Conservation (phyloP, 2,113 vertebrate species). For the Castor canadensis region DNA sequence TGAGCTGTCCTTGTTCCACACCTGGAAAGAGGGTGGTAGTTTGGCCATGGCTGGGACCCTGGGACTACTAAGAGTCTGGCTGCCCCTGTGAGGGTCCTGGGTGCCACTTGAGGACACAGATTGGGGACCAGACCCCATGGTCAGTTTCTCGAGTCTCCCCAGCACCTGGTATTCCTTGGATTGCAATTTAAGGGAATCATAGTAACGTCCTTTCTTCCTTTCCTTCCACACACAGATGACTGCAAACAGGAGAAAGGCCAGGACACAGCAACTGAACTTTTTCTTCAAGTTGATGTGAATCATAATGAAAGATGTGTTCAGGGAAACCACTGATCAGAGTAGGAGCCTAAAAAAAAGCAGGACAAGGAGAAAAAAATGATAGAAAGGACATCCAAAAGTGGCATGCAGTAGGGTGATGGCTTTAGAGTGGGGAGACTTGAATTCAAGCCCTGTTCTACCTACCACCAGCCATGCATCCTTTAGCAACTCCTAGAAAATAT, state of each 20-base stretch:
- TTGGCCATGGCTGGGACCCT: slow-evolving; percentile 35
- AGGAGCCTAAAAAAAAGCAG: slow-evolving; percentile 72
- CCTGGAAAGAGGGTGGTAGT: slow-evolving; percentile 61
- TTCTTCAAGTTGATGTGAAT: slow-evolving; percentile 84
- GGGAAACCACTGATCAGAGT: slow-evolving; percentile 5
- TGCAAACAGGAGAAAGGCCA: slow-evolving; percentile 81
- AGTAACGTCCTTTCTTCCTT: slow-evolving; percentile 79
- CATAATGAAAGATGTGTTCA: slow-evolving; percentile 81
- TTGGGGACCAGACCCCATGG: slow-evolving; percentile 1
- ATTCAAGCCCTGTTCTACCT: neutral
- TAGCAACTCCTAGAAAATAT: neutral
- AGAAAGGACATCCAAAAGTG: neutral
- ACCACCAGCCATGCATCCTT: neutral
- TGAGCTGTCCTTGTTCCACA: slow-evolving; percentile 87
- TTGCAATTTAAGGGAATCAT: slow-evolving; percentile 73
- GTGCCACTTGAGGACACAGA: neutral
- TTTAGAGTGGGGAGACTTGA: neutral
- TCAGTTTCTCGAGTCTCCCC: slow-evolving; percentile 61
- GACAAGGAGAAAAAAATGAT: slow-evolving; percentile 2
- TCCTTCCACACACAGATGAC: slow-evolving; percentile 85
- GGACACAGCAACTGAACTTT: slow-evolving; percentile 78
- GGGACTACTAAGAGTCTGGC: neutral
- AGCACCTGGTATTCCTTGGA: slow-evolving; percentile 46
- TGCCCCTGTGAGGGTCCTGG: neutral
- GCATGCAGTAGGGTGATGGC: neutral